phyloP scores from a whole-genome alignment of 2,797 vertebrate genomes.

The Catostomus latipinnis region DNA sequence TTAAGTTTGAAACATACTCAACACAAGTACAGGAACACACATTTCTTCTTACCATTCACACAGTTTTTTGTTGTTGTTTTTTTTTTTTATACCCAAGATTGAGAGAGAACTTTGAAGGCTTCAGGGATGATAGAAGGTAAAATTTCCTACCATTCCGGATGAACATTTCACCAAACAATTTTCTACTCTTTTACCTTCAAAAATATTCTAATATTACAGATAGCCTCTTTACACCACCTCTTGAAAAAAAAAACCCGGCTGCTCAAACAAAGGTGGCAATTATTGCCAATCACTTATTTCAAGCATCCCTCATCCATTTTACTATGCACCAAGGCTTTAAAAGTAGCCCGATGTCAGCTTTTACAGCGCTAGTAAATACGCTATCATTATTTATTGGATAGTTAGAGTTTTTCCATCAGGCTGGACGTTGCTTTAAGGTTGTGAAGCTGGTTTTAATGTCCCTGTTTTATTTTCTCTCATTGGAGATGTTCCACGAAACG shows the following conservation, averaged over 20 bases:
- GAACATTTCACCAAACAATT: conserved; percentile 11
- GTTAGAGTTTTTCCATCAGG: conserved; percentile 69
- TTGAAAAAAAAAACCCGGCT: background rate
- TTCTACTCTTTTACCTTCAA: conserved; percentile 19
- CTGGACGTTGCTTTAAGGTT: conserved; percentile 49
- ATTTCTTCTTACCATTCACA: too few species aligned
- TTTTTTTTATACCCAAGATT: background rate
- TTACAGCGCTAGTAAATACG: conserved; percentile 68
- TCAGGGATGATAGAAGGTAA: conserved; percentile 68
- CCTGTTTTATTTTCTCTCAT: conserved; percentile 29
- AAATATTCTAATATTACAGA: conserved; percentile 22
- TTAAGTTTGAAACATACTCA: too few species aligned
- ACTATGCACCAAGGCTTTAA: too few species aligned
- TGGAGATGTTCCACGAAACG: conserved; percentile 39
- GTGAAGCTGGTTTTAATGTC: conserved; percentile 47
- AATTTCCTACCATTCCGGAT: conserved; percentile 58
- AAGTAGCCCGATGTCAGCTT: conserved; percentile 67
- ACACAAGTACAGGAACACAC: too few species aligned
- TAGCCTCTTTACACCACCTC: conserved; percentile 37
- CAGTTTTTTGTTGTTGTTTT: too few species aligned
- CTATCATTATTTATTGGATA: conserved; percentile 73
- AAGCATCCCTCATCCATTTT: conserved; percentile 70
- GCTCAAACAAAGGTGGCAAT: conserved; percentile 57
- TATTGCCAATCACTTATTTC: conserved; percentile 66
- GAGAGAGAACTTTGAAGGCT: conserved; percentile 16